Evolutionary conservation across 2,888 invertebrate genomes (phyloP), one percentile per base, ranked within the genome.

Genomic region (Thyatira batis): DNA sequence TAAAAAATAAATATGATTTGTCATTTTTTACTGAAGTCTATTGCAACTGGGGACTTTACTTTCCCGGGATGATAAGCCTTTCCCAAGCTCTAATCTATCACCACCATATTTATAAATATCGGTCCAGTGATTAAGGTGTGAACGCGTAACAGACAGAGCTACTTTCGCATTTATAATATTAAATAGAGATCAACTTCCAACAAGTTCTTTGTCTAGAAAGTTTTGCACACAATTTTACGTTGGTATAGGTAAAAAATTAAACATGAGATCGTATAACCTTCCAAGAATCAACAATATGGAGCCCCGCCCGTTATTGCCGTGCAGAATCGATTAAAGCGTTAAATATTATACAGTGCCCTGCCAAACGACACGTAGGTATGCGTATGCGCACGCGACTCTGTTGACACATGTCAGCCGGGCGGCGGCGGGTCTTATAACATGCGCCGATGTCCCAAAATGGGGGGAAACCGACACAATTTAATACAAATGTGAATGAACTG

Each of bases 351-450:
- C 73, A 49, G 52, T 39, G 17, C 39, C n/a, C n/a, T 39, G 39
- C 13, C 39, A 73, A 52, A 51, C 54, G 64, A 64, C 49, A 59
- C 60, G 55, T 55, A 53, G 64, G 61, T 63, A 61, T 61, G 63
- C 64, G 57, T 49, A 52, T 49, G 61, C 65, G 73, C 77, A 73
- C 77, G 76, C 74, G 78, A 65, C 60, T 28, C 52, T 60, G 57
- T 62, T 54, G 59, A 60, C 57, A 53, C 60, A 53, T 53, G 53
- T 54, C 60, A 52, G 23, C 52, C 57, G 45, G 73, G 67, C n/a
- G n/a, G n/a, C n/a, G n/a, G n/a, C n/a, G n/a, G n/a, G 71, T 76
- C 71, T 76, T 73, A 70, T 72, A 72, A 72, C 63, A 65, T 53
- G 50, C 64, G 60, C 55, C 61, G 64, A 5, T 39, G 8, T 39